A percentile compares a stretch with the other conserved stretches of the same genome.
These are phyloP conservation scores for Kryptolebias ocellatus DNA, from an alignment of 2,797 vertebrate species.

Conservation along the genomic window DNA sequence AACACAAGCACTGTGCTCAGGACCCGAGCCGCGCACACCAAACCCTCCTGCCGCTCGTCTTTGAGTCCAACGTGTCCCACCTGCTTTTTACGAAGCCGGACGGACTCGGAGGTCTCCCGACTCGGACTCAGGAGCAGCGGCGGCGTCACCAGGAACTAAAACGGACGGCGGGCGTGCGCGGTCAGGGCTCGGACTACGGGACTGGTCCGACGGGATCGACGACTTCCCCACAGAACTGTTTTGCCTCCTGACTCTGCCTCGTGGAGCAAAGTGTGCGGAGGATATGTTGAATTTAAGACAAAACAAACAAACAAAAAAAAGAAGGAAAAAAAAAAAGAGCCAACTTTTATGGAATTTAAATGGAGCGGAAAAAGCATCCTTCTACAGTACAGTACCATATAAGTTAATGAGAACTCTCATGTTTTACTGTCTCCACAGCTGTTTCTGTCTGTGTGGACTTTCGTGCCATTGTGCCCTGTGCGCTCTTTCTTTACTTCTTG, in stretches of 20 bases:
- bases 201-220: constrained; percentile 30
- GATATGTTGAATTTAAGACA: constrained; percentile 60
- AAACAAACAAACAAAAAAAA: constrained; percentile 32
- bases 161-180: constrained; percentile 23
- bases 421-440: constrained; percentile 74
- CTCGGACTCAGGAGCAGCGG: constrained; percentile 17
- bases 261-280: constrained; percentile 46
- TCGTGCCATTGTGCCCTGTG: constrained; percentile 79
- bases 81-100: constrained; percentile 49
- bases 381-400: constrained; percentile 67
- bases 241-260: constrained; percentile 64
- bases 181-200: constrained; percentile 1
- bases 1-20: constrained; percentile 70
- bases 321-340: constrained; percentile 43
- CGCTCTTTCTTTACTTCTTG: constrained; percentile 47
- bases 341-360: constrained; percentile 69
- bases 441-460: constrained; percentile 75
- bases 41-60: constrained; percentile 53
- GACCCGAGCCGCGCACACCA: constrained; percentile 57
- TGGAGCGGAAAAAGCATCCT: constrained; percentile 58
- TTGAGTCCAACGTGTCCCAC: constrained; percentile 42
- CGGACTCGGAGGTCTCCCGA: too few species aligned
- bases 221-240: constrained; percentile 45
- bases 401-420: constrained; percentile 74
- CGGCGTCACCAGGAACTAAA: constrained; percentile 20